Percentiles rank a stretch among this genome's conserved stretches.
These are phyloP conservation scores for Cordilura impudica DNA, from an alignment of 2,888 invertebrate species.

Conservation along the genomic window DNA sequence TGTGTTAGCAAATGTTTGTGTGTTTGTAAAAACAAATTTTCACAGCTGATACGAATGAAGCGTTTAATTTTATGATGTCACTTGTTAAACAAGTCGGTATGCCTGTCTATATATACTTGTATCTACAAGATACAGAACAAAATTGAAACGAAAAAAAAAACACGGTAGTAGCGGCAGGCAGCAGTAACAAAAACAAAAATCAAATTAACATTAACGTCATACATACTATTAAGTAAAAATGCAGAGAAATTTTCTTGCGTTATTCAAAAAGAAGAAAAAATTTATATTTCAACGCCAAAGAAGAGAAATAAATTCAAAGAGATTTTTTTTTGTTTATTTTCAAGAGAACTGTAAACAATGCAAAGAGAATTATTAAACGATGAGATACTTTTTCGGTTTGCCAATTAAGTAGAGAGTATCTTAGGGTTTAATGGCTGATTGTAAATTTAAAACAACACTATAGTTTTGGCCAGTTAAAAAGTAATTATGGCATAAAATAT, in stretches of 20 bases:
- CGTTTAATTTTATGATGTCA: constrained; percentile 63
- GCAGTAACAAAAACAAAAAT: constrained; percentile 15
- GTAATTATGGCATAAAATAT: constrained; percentile 12
- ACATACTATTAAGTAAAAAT: constrained; percentile 28
- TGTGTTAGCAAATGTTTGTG: constrained; percentile 10
- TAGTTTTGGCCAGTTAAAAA: constrained; percentile 12
- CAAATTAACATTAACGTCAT: constrained; percentile 60
- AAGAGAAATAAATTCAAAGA: neutral
- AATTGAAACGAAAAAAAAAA: neutral
- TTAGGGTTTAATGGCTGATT: neutral
- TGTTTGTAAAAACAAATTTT: constrained; percentile 54
- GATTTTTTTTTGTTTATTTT: neutral
- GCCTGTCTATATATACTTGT: neutral
- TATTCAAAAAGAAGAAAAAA: too few species aligned
- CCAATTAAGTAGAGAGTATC: neutral
- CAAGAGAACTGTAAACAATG: neutral
- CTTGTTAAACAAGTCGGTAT: constrained; percentile 59
- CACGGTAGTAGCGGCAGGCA: neutral
- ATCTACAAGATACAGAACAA: constrained; percentile 26
- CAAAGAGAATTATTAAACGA: constrained; percentile 2
- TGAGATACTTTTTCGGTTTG: constrained; percentile 12
- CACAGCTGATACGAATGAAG: constrained; percentile 62
- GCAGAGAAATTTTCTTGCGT: constrained; percentile 19
- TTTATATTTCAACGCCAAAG: too few species aligned
- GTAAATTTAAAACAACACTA: neutral